Base-by-base conservation (phyloP, 2,888 invertebrate species). In the Drosophila tripunctata region DNA sequence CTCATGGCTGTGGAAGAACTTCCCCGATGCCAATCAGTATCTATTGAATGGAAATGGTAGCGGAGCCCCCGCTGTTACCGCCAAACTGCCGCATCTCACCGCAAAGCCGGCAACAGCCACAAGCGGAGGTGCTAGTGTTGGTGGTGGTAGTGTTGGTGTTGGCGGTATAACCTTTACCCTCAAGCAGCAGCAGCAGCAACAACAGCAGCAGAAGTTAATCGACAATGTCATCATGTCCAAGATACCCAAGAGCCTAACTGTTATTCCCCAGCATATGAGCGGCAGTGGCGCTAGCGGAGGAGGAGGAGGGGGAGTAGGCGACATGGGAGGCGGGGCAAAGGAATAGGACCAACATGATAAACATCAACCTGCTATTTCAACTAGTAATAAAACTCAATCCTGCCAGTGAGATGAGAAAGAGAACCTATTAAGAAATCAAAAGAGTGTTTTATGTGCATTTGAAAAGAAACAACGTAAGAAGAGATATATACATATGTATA, bases 171-270 rank as follows among this genome's bases (percentile, higher is more conserved):
- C 72, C 8, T 70, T 58, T 14, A 75, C 75, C 4, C 67, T 79
- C 4, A 66, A 78, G 57, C 67, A 77, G 57, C 86, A 81, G 17
- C 83, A 83, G 14, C 72, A 72, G 31, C 86, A 72, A 55, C 84
- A 8, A 61, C 88, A 38, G 86, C 92, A 31, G 88, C 91, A 79
- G 56, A 75, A 88, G 44, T 69, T 90, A 27, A 79, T 91, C 17
- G 90, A 91, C 44, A 89, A 86, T 40, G 75, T 93, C 89, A 91
- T 94, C 52, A 92, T 96, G 92, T 95, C 96, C 45, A 95, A 95
- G 91, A 95, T 96, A 88, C 96, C 96, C 22, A 96, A 95, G 90
- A 95, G 95, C 1, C 90, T 96, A 75, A 96, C 96, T 0, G 96
- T 96, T 52, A 96, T 96, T 84, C 95, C 96, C 8, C 96, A 96